Conservation (phyloP, 2,888 invertebrate genomes). For the Leptopilina myrica region DNA sequence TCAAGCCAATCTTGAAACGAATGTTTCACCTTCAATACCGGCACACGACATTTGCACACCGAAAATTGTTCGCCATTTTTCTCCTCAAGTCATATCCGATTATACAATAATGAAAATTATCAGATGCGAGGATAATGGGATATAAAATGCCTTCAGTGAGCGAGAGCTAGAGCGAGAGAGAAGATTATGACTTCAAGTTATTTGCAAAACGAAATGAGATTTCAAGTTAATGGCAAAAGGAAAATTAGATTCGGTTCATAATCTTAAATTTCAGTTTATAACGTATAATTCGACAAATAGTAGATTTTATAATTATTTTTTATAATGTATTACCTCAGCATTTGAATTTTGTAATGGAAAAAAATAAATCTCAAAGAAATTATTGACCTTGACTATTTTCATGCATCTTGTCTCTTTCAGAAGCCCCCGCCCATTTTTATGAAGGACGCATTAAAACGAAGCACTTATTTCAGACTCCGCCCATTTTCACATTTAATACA, state of each 20-base stretch:
- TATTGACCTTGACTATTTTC: too few species aligned
- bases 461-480: too few species aligned
- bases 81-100: constrained; percentile 6
- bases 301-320: too few species aligned
- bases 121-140: constrained; percentile 35
- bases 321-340: too few species aligned
- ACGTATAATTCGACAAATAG: not conserved
- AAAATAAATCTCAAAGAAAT: too few species aligned
- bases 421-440: too few species aligned
- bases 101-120: constrained; percentile 14
- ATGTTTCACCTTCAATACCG: not conserved
- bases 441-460: too few species aligned
- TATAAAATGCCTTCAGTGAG: constrained; percentile 2
- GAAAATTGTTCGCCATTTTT: constrained; percentile 17
- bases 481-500: too few species aligned
- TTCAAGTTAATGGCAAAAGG: constrained; percentile 13
- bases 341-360: too few species aligned
- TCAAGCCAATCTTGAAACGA: constrained; percentile 3
- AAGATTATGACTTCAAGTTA: constrained; percentile 9
- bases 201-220: constrained; percentile 19
- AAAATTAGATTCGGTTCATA: constrained; percentile 7
- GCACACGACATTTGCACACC: constrained; percentile 13
- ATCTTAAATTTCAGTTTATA: not conserved
- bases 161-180: not conserved
- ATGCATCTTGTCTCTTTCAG: too few species aligned